A percentile compares a stretch with the other conserved stretches of the same genome.
These are phyloP conservation scores for Habropoda laboriosa DNA, from an alignment of 1,140 invertebrate species.

Conservation along the genomic window DNA sequence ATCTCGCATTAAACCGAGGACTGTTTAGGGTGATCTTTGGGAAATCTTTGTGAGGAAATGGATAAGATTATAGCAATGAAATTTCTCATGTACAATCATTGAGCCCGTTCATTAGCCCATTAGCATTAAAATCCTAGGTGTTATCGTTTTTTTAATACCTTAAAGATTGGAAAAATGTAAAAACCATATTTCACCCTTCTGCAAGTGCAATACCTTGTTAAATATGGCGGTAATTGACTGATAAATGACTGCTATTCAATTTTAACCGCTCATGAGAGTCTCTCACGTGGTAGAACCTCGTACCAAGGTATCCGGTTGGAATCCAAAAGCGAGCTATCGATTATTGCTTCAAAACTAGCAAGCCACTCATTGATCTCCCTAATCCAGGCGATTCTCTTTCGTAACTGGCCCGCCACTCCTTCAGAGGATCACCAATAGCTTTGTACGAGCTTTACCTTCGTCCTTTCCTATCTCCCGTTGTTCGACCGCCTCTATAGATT, in stretches of 20 bases:
- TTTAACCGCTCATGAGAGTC: neutral
- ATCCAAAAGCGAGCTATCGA: neutral
- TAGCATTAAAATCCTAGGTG: too few relatives aligned
- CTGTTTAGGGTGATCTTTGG: too few relatives aligned
- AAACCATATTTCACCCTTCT: too few relatives aligned
- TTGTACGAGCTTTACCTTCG: neutral
- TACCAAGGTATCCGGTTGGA: neutral
- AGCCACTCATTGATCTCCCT: conserved; percentile 19
- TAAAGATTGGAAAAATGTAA: too few relatives aligned
- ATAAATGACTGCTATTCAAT: neutral
- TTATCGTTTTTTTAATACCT: too few relatives aligned
- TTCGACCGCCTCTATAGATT: neutral
- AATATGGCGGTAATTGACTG: too few relatives aligned
- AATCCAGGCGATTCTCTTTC: conserved; percentile 23
- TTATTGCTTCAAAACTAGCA: conserved; percentile 25
- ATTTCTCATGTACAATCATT: too few relatives aligned
- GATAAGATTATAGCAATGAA: too few relatives aligned
- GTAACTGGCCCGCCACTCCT: neutral
- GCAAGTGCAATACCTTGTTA: too few relatives aligned
- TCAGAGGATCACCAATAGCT: conserved; percentile 31
- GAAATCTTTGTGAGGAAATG: too few relatives aligned
- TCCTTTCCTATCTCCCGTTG: neutral
- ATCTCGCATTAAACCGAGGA: too few relatives aligned
- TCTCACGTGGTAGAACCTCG: neutral
- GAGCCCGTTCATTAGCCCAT: too few relatives aligned